These are phyloP conservation scores for Murina feae DNA, from an alignment of 2,113 vertebrate species.

Conservation along the genomic window DNA sequence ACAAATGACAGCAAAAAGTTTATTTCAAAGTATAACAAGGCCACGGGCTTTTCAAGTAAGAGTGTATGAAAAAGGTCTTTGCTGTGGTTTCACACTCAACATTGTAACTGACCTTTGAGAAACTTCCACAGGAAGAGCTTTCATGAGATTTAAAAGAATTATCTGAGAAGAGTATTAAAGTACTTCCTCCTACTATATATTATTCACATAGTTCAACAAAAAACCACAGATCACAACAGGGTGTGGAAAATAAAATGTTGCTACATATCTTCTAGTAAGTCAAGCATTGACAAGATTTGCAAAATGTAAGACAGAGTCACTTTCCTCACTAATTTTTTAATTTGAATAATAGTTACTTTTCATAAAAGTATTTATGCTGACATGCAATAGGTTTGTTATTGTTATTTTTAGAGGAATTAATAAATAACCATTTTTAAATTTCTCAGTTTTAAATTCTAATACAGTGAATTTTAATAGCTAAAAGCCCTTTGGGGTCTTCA, in stretches of 20 bases:
- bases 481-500: background rate
- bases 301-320: background rate
- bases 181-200: background rate
- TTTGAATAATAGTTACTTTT: background rate
- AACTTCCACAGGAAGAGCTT: background rate
- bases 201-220: background rate
- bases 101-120: background rate
- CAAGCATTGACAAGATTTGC: background rate
- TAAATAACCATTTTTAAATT: background rate
- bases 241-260: background rate
- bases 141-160: background rate
- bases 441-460: background rate
- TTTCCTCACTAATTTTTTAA: background rate
- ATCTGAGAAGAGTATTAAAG: background rate
- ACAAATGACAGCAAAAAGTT: background rate
- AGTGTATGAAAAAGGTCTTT: background rate
- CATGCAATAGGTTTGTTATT: background rate
- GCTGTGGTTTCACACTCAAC: background rate
- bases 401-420: background rate
- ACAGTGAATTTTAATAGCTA: background rate
- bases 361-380: background rate
- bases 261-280: background rate
- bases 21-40: background rate
- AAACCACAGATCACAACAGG: background rate
- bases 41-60: background rate